These are phyloP conservation scores for Choloepus hoffmanni DNA, from an alignment of 2,113 vertebrate genomes.

Conservation along the genomic window DNA sequence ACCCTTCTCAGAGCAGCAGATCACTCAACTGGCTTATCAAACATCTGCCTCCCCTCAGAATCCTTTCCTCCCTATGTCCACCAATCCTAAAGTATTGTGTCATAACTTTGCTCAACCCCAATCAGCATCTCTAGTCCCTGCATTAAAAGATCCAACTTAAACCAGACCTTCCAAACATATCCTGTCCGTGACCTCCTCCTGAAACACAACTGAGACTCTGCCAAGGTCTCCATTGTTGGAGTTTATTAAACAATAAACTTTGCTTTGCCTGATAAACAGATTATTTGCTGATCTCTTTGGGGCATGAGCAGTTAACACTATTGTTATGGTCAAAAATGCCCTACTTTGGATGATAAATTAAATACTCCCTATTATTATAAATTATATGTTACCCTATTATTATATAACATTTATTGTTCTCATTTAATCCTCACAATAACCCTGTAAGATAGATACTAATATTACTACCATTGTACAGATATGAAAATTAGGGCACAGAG, in stretches of 20 bases:
- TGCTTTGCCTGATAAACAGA: background rate
- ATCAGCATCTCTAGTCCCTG: background rate
- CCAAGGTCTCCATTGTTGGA: background rate
- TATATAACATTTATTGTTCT: too few relatives aligned
- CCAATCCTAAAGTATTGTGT: background rate
- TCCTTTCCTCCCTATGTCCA: background rate
- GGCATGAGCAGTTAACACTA: background rate
- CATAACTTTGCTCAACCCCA: background rate
- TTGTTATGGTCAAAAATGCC: background rate
- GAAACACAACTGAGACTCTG: background rate
- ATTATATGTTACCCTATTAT: background rate
- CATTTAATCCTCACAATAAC: background rate
- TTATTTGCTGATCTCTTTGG: background rate
- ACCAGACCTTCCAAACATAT: too few relatives aligned
- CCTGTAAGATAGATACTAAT: background rate
- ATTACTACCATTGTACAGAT: background rate
- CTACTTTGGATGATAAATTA: background rate
- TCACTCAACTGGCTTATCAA: background rate
- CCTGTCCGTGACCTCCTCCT: background rate
- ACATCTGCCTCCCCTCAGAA: background rate
- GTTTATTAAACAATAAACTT: background rate
- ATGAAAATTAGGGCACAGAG: background rate
- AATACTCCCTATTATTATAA: background rate
- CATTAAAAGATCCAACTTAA: background rate
- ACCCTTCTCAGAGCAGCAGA: background rate